Conservation (phyloP, 53 echinoderm and acorn worm genomes). For the Astropecten irregularis region DNA sequence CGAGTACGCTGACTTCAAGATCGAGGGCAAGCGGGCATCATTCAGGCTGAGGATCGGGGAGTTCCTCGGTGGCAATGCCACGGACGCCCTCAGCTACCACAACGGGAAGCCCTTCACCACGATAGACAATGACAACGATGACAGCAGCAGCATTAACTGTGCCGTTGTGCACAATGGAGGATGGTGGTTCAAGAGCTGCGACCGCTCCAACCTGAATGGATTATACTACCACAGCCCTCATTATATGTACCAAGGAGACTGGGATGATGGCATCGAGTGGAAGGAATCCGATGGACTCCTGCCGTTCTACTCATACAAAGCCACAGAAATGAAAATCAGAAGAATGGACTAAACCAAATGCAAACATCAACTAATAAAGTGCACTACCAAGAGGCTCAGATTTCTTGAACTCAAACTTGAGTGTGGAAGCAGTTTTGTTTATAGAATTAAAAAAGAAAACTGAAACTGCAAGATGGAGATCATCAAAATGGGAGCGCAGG, state of each 20-base stretch:
- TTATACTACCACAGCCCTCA: constrained; percentile 75
- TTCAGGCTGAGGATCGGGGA: constrained; percentile 77
- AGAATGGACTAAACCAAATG: constrained; percentile 54
- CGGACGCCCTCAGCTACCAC: constrained; percentile 85
- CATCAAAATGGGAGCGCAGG: too few relatives aligned
- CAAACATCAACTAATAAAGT: not conserved
- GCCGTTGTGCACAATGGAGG: constrained; percentile 90
- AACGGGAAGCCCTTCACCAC: constrained; percentile 87
- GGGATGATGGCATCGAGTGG: constrained; percentile 98
- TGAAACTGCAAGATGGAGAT: too few relatives aligned
- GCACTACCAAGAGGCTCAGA: not conserved
- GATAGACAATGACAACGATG: constrained; percentile 84
- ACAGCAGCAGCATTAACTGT: constrained; percentile 81
- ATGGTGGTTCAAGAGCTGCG: constrained; percentile 98
- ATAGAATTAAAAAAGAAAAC: not conserved
- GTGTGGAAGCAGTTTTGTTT: not conserved
- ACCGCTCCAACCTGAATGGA: constrained; percentile 93
- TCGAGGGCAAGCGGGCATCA: constrained; percentile 65
- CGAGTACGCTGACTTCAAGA: constrained; percentile 80
- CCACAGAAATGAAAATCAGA: constrained; percentile 92
- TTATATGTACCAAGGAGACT: constrained; percentile 68
- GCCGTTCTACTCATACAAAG: constrained; percentile 85
- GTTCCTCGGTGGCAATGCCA: constrained; percentile 86
- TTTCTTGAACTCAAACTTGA: not conserved
- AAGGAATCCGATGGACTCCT: constrained; percentile 76